Evolutionary conservation across 2,113 vertebrate genomes (phyloP).

Genomic region (Ochotona curzoniae): DNA sequence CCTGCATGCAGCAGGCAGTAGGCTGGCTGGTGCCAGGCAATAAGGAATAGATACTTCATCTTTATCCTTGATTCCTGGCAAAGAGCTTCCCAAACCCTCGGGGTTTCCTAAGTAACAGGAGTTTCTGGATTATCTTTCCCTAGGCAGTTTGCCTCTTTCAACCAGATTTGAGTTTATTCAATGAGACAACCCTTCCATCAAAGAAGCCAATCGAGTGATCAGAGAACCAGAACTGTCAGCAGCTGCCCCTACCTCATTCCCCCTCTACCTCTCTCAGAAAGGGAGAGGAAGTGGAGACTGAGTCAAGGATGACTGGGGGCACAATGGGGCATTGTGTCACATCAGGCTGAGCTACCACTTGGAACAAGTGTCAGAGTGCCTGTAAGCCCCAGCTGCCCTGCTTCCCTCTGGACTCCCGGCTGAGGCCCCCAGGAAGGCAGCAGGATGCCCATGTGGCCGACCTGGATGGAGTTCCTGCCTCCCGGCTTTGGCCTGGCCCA

Average conservation of each 20-base stretch:
- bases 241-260: not conserved
- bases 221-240: not conserved
- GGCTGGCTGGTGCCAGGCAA: no score
- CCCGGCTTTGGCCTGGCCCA: no score
- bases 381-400: no score
- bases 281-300: not conserved
- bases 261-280: not conserved
- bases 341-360: no score
- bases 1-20: fast-evolving
- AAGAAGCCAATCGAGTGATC: not conserved
- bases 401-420: no score
- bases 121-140: not conserved
- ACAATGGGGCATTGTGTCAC: no score
- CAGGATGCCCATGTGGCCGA: no score
- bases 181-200: not conserved
- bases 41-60: not conserved
- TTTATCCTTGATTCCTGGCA: not conserved
- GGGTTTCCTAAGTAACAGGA: not conserved
- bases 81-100: not conserved
- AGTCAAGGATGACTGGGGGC: not conserved
- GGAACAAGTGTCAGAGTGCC: no score
- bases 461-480: no score
- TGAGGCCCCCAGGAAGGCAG: no score
- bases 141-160: not conserved
- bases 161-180: not conserved